Evolutionary conservation across 2,888 invertebrate genomes (phyloP), one percentile per base, ranked within the genome.

Genomic region (Polyommatus icarus): DNA sequence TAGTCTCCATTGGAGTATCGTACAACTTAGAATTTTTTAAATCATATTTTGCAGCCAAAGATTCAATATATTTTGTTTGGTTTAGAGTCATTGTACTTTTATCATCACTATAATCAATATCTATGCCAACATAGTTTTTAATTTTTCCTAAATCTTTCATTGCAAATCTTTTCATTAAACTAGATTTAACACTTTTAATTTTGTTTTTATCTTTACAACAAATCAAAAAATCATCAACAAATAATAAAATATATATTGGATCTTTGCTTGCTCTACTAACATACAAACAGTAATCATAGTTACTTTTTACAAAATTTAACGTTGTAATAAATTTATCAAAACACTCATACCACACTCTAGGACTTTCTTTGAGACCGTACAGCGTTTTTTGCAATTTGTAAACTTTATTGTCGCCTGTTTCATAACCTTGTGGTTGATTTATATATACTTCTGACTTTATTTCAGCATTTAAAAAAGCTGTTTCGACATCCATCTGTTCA

Each of bases 111-210:
- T n/a, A n/a, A n/a, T n/a, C n/a, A n/a, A n/a, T n/a, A n/a, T n/a
- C n/a, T n/a, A n/a, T n/a, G n/a, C n/a, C n/a, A n/a, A n/a, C n/a
- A n/a, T n/a, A n/a, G n/a, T n/a, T n/a, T n/a, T n/a, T n/a, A n/a
- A n/a, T n/a, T n/a, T n/a, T n/a, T n/a, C n/a, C n/a, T 7, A 85
- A 57, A 75, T 87, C 83, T 80, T 85, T 85, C 83, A 85, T 86
- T 46, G 32, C 32, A 76, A 76, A 76, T 20, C 12, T 76, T 20
- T 36, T 36, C n/a, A 67, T 77, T 72, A 84, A 81, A 72, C 77
- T 81, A 54, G 76, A 81, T 82, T 85, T 84, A 71, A 83, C 67
- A 18, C 80, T 77, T 75, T 81, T 73, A 50, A 84, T 81, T 71
- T 67, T 78, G 36, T 80, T 75, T 81, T 82, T 76, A 76, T 83